Conservation (phyloP, 2,113 vertebrate species). For the Phoenicopterus ruber region DNA sequence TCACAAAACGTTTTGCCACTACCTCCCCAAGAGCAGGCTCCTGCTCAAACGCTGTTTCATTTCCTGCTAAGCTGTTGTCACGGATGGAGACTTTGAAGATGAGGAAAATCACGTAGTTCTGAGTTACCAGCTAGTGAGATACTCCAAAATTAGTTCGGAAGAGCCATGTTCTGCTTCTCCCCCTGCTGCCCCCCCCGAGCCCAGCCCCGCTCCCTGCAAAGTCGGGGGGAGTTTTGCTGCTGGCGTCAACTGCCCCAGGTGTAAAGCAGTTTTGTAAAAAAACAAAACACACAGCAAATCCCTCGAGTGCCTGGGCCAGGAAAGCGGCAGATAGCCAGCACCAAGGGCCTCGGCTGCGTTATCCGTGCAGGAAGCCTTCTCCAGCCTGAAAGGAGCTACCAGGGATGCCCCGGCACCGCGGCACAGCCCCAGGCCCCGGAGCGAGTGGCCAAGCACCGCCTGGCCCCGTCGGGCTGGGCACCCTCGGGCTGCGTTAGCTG, state of each 20-base stretch:
- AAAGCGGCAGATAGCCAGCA: rapidly evolving
- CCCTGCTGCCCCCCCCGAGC: not conserved
- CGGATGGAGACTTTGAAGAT: not conserved
- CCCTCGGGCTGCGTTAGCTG: rapidly evolving
- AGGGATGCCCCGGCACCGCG: rapidly evolving
- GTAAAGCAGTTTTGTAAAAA: not conserved
- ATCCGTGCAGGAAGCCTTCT: not conserved
- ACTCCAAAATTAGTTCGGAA: not conserved
- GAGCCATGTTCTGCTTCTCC: not conserved
- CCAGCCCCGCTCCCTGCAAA: not conserved
- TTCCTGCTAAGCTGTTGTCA: not conserved
- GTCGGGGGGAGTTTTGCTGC: not conserved
- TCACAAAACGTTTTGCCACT: not conserved
- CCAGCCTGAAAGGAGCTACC: not conserved
- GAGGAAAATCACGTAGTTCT: not conserved
- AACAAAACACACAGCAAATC: not conserved
- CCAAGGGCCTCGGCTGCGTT: not conserved
- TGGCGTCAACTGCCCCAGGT: not conserved
- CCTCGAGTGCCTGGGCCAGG: not conserved
- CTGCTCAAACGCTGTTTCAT: not conserved
- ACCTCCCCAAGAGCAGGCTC: not conserved
- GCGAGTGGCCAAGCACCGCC: not conserved
- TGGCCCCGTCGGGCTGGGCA: not conserved
- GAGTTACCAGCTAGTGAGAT: not conserved
- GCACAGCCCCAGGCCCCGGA: not conserved